phyloP scores from a whole-genome alignment of 2,113 vertebrate species.

The Ailuropoda melanoleuca region DNA sequence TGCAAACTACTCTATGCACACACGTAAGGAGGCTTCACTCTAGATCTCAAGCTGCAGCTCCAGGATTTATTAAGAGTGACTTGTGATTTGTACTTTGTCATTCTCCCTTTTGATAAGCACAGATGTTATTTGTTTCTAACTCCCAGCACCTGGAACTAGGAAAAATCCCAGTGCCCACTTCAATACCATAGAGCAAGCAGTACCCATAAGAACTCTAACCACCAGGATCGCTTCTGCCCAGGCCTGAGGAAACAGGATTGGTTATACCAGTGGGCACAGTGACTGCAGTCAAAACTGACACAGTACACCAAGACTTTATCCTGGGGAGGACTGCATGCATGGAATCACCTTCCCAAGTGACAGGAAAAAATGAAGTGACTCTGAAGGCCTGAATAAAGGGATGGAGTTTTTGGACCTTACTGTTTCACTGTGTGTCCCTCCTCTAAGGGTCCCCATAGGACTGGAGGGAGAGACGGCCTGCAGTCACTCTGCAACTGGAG shows the following conservation, averaged over 20 bases:
- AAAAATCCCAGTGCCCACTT: slow-evolving; percentile 69
- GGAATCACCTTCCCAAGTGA: background rate
- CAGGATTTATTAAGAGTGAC: slow-evolving; percentile 72
- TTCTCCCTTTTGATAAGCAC: slow-evolving; percentile 76
- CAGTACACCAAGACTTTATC: background rate
- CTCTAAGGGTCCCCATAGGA: background rate
- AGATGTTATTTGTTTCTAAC: slow-evolving; percentile 77
- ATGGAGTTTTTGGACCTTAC: background rate
- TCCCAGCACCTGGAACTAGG: slow-evolving; percentile 70
- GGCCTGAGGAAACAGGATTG: background rate
- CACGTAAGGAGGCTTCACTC: background rate
- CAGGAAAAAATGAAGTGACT: background rate
- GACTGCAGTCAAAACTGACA: background rate
- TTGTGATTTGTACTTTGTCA: slow-evolving; percentile 71
- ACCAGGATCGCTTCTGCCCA: slow-evolving; percentile 35
- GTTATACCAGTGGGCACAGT: background rate
- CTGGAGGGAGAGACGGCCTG: background rate
- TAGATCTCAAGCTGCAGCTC: slow-evolving; percentile 13
- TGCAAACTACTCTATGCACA: background rate
- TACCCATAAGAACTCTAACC: slow-evolving; percentile 63
- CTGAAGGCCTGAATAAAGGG: background rate
- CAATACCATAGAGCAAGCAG: slow-evolving; percentile 73
- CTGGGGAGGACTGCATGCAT: background rate
- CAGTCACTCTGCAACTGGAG: background rate
- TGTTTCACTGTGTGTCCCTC: background rate